phyloP scores from a whole-genome alignment of 2,113 vertebrate species.

The Alaudala cheleensis region DNA sequence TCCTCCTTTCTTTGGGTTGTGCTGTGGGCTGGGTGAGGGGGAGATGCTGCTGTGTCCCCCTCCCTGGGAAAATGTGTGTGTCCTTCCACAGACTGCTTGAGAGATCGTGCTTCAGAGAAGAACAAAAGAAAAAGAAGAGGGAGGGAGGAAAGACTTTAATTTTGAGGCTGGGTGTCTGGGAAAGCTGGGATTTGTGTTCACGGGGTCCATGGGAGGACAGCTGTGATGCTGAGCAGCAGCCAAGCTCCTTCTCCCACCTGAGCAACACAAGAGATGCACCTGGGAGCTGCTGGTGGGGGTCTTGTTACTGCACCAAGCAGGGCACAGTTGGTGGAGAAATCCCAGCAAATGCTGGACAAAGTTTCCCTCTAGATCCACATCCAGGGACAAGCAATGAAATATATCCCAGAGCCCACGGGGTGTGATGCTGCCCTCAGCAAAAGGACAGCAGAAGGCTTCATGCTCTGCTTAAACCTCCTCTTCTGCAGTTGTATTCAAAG shows the following conservation, averaged over 20 bases:
- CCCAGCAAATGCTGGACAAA: background rate
- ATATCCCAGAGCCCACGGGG: fast-evolving
- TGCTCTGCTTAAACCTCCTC: background rate
- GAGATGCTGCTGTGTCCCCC: background rate
- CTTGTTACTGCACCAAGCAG: background rate
- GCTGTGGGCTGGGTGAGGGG: background rate
- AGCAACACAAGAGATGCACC: background rate
- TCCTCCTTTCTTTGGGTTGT: background rate
- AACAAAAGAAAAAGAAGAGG: background rate
- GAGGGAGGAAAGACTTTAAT: background rate
- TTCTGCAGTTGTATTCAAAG: background rate
- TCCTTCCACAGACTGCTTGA: background rate
- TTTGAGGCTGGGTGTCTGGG: background rate
- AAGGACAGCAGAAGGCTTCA: background rate
- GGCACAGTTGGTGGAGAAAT: background rate
- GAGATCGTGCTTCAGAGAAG: background rate
- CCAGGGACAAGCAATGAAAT: background rate
- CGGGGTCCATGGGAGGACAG: background rate
- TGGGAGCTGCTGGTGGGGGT: background rate
- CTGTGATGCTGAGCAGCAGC: background rate
- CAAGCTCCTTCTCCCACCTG: background rate
- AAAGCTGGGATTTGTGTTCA: background rate
- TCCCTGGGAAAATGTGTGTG: background rate
- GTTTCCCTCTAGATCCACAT: background rate
- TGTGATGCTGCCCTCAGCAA: fast-evolving